These are phyloP conservation scores for Hydropsyche betteni DNA, from an alignment of 2,888 invertebrate genomes.

Conservation along the genomic window DNA sequence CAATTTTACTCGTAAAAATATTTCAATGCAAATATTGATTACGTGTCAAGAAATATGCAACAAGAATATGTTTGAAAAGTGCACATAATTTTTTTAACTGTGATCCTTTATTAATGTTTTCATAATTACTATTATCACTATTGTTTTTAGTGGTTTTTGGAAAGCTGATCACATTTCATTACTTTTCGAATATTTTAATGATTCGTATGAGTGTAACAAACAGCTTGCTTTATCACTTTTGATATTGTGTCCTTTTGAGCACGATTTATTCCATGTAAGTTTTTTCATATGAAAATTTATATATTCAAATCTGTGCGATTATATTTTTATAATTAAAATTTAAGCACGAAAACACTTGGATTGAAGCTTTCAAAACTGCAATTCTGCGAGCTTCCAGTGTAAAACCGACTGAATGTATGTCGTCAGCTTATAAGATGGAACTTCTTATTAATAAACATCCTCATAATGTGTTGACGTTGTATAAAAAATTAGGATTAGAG, in stretches of 20 bases:
- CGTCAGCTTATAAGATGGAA: constrained; percentile 76
- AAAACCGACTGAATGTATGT: constrained; percentile 78
- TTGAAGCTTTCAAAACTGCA: constrained; percentile 59
- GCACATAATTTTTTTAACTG: background rate
- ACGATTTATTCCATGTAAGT: constrained; percentile 57
- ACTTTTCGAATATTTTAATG: constrained; percentile 69
- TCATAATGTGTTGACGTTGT: background rate
- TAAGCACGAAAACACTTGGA: constrained; percentile 55
- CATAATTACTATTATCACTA: background rate
- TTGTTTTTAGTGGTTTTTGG: constrained; percentile 56
- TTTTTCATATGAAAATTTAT: constrained; percentile 9
- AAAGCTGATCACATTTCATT: constrained; percentile 59
- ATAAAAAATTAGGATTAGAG: background rate
- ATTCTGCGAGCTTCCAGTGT: constrained; percentile 70
- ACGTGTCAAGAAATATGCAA: constrained; percentile 56
- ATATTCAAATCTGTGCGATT: background rate
- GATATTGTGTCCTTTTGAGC: constrained; percentile 55
- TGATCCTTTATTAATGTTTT: background rate
- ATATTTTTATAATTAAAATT: constrained; percentile 24
- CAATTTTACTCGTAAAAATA: constrained; percentile 69
- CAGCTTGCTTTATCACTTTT: constrained; percentile 70
- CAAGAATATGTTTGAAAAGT: constrained; percentile 50
- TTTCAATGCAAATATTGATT: constrained; percentile 67
- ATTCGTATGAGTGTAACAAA: constrained; percentile 84
- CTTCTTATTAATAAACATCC: constrained; percentile 55